Base-by-base conservation (phyloP, 1,140 invertebrate genomes). In the Drosophila funebris region DNA sequence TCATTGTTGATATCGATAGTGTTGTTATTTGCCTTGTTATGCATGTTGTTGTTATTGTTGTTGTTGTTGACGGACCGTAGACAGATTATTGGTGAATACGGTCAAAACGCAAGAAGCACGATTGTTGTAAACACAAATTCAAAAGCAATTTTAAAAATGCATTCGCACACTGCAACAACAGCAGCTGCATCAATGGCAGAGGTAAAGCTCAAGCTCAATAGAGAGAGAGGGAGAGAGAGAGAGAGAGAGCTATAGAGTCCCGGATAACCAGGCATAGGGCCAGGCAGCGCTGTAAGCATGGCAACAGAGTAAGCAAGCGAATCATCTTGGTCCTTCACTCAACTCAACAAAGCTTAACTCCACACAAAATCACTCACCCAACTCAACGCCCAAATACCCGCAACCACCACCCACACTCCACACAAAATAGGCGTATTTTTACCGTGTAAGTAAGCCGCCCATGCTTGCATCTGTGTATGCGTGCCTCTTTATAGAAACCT, bases 131-230 rank as follows among this genome's bases (percentile, higher is more conserved):
- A 36, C 29, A 46, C 41, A 20, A 46, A 60, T 48, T 54, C 29
- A 48, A 60, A 60, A 36, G 57, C 57, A 57, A 44, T 57, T 57
- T 57, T 57, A 29, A 29, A 43, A 57, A 43, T 57, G 54, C 41
- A 29, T 36, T 60, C 37, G 41, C 56, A 44, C 39, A 43, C 56
- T 29, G 7, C 27, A 24, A 9, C 24, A 58, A 1, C 22, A 22
- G 20, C 52, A 54, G 31, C 20, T n/a, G n/a, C 18, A 39, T n/a
- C n/a, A n/a, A n/a, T n/a, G n/a, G 31, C 20, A 5, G 31, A 37
- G 33, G 9, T 4, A 7, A 22, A 57, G 36, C 4, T 20, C 44
- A 1, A 24, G 33, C 4, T n/a, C 6, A 31, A 53, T 20, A 7
- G 13, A 41, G 36, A 36, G 33, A 22, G 11, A 14, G 20, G 39